phyloP scores from a whole-genome alignment of 1,140 invertebrate species.

The Drosophila athabasca region DNA sequence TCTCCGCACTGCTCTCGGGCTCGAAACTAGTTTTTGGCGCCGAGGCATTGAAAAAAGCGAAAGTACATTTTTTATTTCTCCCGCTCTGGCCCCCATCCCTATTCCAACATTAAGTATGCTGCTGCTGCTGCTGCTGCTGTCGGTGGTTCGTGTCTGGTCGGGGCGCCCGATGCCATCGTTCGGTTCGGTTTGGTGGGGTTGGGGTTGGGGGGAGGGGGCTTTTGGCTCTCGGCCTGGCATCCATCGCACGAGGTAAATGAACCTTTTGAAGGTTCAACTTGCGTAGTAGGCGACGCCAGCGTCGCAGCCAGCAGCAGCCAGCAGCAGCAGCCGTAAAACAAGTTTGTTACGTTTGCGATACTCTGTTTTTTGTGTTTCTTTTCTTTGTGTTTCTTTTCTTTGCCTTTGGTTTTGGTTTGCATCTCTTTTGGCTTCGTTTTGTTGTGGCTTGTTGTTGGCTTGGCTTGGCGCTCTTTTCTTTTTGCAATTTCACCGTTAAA shows the following conservation, averaged over 20 bases:
- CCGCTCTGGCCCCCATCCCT: slow-evolving; percentile 17
- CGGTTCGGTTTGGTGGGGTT: background rate
- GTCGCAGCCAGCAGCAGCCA: slow-evolving; percentile 11
- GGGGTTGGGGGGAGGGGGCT: background rate
- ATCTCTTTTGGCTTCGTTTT: slow-evolving; percentile 23
- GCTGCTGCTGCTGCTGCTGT: background rate
- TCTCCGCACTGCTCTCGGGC: slow-evolving; percentile 31
- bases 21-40: slow-evolving; percentile 78
- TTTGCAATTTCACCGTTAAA: slow-evolving; percentile 80
- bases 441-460: slow-evolving; percentile 29
- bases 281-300: slow-evolving; percentile 67
- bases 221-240: slow-evolving; percentile 6
- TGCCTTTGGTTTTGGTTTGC: background rate
- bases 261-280: slow-evolving; percentile 83
- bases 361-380: slow-evolving; percentile 8
- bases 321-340: slow-evolving; percentile 54
- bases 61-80: slow-evolving; percentile 78
- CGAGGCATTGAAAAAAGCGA: slow-evolving; percentile 83
- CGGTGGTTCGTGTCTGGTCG: slow-evolving; percentile 21
- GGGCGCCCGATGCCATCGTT: slow-evolving; percentile 33
- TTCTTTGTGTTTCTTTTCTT: slow-evolving; percentile 15
- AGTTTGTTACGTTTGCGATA: slow-evolving; percentile 71
- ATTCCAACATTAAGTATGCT: background rate
- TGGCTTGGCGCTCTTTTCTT: slow-evolving; percentile 54
- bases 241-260: slow-evolving; percentile 75